These are phyloP conservation scores for Tenthredo livida DNA, from an alignment of 2,888 invertebrate genomes.

Conservation along the genomic window DNA sequence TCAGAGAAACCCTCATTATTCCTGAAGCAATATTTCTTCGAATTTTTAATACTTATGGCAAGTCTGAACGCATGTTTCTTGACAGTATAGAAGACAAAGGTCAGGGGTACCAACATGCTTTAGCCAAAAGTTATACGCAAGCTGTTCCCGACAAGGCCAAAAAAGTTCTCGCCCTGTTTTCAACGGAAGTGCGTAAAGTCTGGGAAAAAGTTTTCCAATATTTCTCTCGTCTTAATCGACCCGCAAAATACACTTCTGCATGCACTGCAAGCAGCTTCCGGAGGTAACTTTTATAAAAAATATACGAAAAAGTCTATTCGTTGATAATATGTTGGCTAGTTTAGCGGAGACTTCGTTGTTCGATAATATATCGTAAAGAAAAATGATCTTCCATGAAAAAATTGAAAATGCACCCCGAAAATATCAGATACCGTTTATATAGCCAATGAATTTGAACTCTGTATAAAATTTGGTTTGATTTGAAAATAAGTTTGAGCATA, in stretches of 20 bases:
- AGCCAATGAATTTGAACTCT: neutral
- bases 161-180: neutral
- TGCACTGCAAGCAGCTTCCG: neutral
- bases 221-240: neutral
- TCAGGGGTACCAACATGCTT: neutral
- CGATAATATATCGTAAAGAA: too few relatives aligned
- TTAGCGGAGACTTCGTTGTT: neutral
- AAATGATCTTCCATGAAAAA: too few relatives aligned
- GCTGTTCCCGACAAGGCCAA: neutral
- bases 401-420: too few relatives aligned
- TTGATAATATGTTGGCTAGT: neutral
- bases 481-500: neutral
- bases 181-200: neutral
- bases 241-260: neutral
- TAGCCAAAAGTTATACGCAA: constrained; percentile 1
- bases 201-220: neutral
- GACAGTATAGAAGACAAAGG: neutral
- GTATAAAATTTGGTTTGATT: neutral
- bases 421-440: neutral
- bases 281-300: neutral
- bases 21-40: neutral
- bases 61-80: neutral
- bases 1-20: neutral
- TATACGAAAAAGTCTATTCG: neutral
- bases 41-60: neutral